Evolutionary conservation across 2,113 vertebrate species (phyloP).

Genomic region (Alligator sinensis): DNA sequence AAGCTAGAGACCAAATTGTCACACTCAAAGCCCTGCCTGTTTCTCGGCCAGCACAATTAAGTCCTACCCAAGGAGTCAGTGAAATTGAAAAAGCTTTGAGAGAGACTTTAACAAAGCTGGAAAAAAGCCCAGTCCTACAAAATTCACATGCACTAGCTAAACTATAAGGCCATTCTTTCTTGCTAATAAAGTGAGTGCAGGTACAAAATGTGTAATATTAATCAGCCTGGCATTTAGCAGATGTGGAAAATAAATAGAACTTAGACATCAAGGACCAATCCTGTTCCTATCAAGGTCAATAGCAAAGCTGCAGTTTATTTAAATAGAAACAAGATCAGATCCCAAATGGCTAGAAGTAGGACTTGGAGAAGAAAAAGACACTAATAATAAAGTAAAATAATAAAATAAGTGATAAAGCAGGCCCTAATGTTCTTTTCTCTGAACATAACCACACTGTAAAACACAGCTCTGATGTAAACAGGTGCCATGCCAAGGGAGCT

Average conservation of each 20-base stretch:
- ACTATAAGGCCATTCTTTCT: neutral
- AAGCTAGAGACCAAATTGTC: neutral
- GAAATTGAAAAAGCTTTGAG: neutral
- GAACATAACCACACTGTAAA: neutral
- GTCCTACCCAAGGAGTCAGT: neutral
- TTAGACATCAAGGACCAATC: conserved; percentile 10
- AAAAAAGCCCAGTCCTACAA: neutral
- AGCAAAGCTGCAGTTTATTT: conserved; percentile 32
- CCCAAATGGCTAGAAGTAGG: neutral
- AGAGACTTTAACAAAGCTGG: neutral
- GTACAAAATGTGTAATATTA: neutral
- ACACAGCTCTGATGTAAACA: neutral
- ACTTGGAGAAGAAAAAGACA: conserved; percentile 51
- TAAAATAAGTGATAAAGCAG: neutral
- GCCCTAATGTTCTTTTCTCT: neutral
- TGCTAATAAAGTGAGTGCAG: neutral
- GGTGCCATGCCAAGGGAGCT: neutral
- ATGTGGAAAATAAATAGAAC: neutral
- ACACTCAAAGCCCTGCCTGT: neutral
- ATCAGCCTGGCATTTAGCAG: neutral
- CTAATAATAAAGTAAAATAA: conserved; percentile 48
- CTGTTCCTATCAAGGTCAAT: conserved; percentile 56
- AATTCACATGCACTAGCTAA: neutral
- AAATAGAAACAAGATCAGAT: conserved; percentile 45
- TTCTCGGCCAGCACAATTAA: neutral